phyloP scores from a whole-genome alignment of 2,888 invertebrate species.

The Agonopterix alstromeriana region DNA sequence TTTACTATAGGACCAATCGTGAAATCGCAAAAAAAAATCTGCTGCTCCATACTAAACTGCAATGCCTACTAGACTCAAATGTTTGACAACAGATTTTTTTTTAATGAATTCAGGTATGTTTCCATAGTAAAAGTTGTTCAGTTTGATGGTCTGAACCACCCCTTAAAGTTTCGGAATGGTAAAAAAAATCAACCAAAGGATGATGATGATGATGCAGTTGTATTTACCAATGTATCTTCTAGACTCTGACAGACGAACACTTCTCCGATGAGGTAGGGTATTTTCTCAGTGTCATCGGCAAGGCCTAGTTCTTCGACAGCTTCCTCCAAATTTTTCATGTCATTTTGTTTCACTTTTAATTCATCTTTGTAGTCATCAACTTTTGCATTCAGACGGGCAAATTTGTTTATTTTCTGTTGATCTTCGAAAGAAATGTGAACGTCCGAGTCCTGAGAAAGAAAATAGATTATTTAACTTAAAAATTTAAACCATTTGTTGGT shows the following conservation, averaged over 20 bases:
- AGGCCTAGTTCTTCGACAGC: constrained; percentile 91
- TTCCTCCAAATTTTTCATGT: constrained; percentile 94
- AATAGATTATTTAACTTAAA: constrained; percentile 5
- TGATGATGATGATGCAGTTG: too few species aligned
- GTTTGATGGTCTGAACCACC: too few species aligned
- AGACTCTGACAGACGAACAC: constrained; percentile 89
- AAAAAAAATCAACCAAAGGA: too few species aligned
- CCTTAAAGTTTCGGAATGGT: too few species aligned
- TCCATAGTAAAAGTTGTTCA: too few species aligned
- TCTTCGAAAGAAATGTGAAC: constrained; percentile 97
- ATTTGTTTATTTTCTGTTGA: constrained; percentile 97
- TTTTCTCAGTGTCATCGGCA: constrained; percentile 84
- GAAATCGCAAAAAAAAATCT: too few species aligned
- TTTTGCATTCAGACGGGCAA: constrained; percentile 95
- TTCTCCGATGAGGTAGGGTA: constrained; percentile 92
- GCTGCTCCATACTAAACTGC: too few species aligned
- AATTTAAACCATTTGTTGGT: constrained; percentile 7
- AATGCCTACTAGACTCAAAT: too few species aligned
- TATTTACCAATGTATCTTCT: constrained; percentile 83
- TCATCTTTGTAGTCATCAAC: constrained; percentile 94
- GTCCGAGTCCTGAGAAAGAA: constrained; percentile 83
- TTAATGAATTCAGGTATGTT: too few species aligned
- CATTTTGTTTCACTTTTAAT: constrained; percentile 90
- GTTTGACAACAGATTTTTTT: too few species aligned
- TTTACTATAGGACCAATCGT: too few species aligned